Conservation (phyloP, 2,113 vertebrate species). For the Rhagologus leucostigma region DNA sequence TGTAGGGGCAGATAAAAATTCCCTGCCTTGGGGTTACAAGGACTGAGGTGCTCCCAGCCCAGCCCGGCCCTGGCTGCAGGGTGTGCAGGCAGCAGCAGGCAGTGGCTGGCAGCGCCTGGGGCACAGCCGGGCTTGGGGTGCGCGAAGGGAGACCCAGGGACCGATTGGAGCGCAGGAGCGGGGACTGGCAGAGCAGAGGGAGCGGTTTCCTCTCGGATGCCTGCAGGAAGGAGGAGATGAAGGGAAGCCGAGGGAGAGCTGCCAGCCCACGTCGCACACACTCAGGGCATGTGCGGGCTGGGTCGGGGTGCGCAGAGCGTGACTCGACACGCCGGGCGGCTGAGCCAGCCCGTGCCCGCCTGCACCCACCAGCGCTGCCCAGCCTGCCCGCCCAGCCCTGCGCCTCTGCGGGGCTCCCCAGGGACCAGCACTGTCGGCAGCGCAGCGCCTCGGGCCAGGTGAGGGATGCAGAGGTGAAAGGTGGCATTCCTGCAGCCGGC, state of each 20-base stretch:
- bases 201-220: not conserved
- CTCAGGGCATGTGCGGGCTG: not conserved
- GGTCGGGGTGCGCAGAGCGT: not conserved
- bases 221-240: not conserved
- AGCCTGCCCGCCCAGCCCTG: not conserved
- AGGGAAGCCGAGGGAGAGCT: not conserved
- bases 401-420: rapidly evolving
- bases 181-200: not conserved
- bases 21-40: not conserved
- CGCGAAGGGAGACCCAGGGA: not conserved
- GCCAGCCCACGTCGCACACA: not conserved
- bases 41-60: not conserved
- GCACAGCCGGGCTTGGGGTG: not conserved
- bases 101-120: not conserved
- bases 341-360: not conserved
- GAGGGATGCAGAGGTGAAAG: not conserved
- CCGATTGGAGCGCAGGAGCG: rapidly evolving
- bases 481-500: not conserved
- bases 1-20: not conserved
- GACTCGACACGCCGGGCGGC: not conserved
- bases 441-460: not conserved
- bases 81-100: not conserved
- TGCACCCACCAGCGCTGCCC: not conserved
- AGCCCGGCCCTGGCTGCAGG: not conserved
- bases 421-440: rapidly evolving